These are phyloP conservation scores for Melanocharis versteri DNA, from an alignment of 2,113 vertebrate species.

Conservation along the genomic window DNA sequence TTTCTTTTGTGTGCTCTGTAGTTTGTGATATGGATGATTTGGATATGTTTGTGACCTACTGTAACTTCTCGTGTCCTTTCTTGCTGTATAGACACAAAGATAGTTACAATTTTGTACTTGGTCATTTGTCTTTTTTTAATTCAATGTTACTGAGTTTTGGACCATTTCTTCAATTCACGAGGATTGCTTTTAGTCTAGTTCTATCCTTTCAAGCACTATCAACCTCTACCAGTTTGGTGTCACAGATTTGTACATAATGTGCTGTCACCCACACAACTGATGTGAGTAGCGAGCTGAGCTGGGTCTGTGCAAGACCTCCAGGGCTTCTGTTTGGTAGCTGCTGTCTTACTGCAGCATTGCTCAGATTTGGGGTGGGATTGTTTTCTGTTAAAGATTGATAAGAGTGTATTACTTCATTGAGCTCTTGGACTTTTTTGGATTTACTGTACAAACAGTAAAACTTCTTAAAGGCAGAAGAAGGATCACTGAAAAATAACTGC, in stretches of 20 bases:
- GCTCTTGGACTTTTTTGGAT: not conserved
- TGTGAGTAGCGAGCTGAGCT: not conserved
- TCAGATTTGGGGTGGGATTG: not conserved
- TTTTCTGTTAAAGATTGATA: not conserved
- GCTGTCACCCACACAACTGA: not conserved
- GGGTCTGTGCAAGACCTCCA: not conserved
- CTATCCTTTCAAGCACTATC: not conserved
- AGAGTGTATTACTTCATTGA: not conserved
- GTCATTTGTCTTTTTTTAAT: constrained; percentile 12
- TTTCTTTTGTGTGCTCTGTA: not conserved
- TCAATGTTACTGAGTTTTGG: not conserved
- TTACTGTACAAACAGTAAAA: not conserved
- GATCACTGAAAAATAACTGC: not conserved
- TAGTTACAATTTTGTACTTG: not conserved
- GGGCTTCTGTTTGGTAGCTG: not conserved
- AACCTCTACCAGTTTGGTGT: not conserved
- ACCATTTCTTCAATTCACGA: not conserved
- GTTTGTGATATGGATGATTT: not conserved
- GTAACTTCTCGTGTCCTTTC: not conserved
- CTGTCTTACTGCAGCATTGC: not conserved
- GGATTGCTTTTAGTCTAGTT: not conserved
- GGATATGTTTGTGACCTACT: not conserved
- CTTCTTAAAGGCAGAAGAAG: not conserved
- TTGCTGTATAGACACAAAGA: not conserved
- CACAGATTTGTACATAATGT: not conserved